These are phyloP conservation scores for Gibbula magus DNA, from an alignment of 2,888 invertebrate species.

Conservation along the genomic window DNA sequence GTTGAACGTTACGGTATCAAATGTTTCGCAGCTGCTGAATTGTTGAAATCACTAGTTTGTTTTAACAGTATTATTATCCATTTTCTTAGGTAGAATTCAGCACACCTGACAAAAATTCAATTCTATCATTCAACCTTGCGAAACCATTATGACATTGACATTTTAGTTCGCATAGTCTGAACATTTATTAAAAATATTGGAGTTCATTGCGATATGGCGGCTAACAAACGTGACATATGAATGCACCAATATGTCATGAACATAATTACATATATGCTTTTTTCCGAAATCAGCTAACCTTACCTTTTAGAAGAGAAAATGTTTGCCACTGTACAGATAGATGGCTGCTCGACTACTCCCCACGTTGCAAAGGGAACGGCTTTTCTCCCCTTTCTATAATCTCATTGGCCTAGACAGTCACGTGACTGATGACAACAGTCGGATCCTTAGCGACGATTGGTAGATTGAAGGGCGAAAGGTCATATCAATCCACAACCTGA, in stretches of 20 bases:
- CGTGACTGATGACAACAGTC: not conserved
- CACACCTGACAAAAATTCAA: too few species aligned
- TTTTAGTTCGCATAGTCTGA: not conserved
- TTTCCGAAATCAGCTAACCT: not conserved
- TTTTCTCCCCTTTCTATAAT: not conserved
- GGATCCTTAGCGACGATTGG: not conserved
- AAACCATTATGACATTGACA: not conserved
- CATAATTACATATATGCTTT: too few species aligned
- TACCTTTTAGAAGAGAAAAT: slow-evolving; percentile 3
- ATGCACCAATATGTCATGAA: too few species aligned
- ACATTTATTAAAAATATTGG: not conserved
- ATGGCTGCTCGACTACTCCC: not conserved
- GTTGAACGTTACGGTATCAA: too few species aligned
- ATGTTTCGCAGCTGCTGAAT: too few species aligned
- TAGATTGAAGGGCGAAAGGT: not conserved
- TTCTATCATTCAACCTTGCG: not conserved
- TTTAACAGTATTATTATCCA: too few species aligned
- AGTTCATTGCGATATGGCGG: too few species aligned
- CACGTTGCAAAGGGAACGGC: slow-evolving; percentile 28
- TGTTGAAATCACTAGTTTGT: too few species aligned
- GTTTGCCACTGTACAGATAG: slow-evolving; percentile 5
- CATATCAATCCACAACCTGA: not conserved
- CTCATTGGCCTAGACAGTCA: not conserved
- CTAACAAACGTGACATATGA: too few species aligned
- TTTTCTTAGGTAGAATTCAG: too few species aligned